phyloP scores from a whole-genome alignment of 2,888 invertebrate species.

The Iselma pallidipennis region DNA sequence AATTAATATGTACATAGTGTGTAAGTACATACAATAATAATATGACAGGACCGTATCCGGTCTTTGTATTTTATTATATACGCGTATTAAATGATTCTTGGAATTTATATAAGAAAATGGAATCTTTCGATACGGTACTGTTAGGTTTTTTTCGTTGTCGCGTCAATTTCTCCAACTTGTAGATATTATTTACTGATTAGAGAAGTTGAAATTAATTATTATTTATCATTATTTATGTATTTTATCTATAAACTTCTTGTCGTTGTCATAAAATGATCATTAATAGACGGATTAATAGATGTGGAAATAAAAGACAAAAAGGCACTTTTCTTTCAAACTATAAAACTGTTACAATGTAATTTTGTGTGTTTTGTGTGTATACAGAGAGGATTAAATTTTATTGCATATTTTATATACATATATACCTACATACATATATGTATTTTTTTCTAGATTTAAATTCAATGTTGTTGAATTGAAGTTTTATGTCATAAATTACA shows the following conservation, averaged over 20 bases:
- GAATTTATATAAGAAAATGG: no score
- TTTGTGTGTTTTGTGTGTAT: slow-evolving; percentile 36
- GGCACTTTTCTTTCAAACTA: not conserved
- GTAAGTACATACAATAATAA: not conserved
- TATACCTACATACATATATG: no score
- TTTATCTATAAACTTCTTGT: not conserved
- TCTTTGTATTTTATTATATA: not conserved
- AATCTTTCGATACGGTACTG: not conserved
- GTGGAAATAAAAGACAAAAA: not conserved
- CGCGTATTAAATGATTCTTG: not conserved
- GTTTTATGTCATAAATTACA: slow-evolving; percentile 26
- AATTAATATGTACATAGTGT: no score
- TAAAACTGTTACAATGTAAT: slow-evolving; percentile 28
- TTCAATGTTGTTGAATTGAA: slow-evolving; percentile 4
- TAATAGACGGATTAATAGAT: no score
- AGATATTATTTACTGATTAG: not conserved
- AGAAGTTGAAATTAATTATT: not conserved
- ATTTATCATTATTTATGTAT: not conserved
- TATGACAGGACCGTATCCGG: not conserved
- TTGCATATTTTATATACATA: slow-evolving; percentile 27
- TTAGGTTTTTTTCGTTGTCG: not conserved
- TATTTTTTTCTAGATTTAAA: no score
- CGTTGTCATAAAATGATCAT: not conserved
- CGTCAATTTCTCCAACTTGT: no score
- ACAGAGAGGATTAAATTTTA: slow-evolving; percentile 44